Conservation (phyloP, 2,888 invertebrate species). For the Mylabris sibirica region DNA sequence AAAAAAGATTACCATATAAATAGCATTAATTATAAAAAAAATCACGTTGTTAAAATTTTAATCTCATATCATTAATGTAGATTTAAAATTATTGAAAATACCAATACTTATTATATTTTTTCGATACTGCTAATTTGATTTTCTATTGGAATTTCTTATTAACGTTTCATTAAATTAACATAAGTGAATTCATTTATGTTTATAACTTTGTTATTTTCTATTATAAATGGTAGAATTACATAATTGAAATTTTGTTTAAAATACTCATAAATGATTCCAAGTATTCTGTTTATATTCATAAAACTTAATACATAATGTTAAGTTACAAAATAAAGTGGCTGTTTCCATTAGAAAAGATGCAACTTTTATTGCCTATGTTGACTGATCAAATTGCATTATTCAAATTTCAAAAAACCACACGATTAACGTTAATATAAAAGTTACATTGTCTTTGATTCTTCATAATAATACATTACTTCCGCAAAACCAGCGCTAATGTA, state of each 20-base stretch:
- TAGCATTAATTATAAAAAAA: background rate
- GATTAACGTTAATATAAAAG: background rate
- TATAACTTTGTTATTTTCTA: background rate
- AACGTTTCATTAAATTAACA: background rate
- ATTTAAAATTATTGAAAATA: background rate
- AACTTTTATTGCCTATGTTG: background rate
- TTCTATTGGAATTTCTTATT: slow-evolving; percentile 2
- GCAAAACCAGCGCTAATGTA: background rate
- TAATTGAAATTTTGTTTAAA: background rate
- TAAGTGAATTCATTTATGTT: background rate
- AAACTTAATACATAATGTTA: background rate
- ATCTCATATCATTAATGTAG: background rate
- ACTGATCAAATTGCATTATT: background rate
- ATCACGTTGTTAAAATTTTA: background rate
- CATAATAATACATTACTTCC: background rate
- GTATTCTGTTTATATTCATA: background rate
- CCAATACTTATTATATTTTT: background rate
- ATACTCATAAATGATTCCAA: background rate
- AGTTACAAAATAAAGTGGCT: background rate
- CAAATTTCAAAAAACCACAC: background rate
- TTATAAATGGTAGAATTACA: background rate
- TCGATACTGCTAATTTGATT: background rate
- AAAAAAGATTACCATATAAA: slow-evolving; percentile 1
- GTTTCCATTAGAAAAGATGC: background rate
- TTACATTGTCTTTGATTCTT: background rate